phyloP scores from a whole-genome alignment of 2,888 invertebrate genomes.

The Mythimna vitellina region DNA sequence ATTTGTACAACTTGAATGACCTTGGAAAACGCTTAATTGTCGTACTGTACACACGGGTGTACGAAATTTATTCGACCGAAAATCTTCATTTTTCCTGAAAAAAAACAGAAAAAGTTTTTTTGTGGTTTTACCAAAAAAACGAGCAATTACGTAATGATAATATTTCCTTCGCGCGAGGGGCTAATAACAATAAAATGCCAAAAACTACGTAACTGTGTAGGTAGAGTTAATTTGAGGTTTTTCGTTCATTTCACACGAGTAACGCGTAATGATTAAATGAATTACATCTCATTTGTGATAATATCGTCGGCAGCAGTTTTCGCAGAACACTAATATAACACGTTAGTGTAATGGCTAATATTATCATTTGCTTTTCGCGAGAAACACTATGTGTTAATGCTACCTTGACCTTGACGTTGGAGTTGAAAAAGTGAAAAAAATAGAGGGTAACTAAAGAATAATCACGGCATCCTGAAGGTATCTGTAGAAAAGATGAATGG shows the following conservation, averaged over 20 bases:
- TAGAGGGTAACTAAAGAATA: background rate
- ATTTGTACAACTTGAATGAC: too few species aligned
- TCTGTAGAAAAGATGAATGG: too few species aligned
- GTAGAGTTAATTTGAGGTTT: background rate
- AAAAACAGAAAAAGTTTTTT: too few species aligned
- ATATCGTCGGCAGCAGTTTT: conserved; percentile 37
- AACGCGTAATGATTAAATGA: conserved; percentile 33
- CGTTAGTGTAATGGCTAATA: conserved; percentile 35
- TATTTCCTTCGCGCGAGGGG: too few species aligned
- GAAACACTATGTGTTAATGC: conserved; percentile 3
- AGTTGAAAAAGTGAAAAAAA: background rate
- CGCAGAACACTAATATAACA: conserved; percentile 20
- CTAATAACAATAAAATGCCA: background rate
- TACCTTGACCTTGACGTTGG: conserved; percentile 8
- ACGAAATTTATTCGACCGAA: too few species aligned
- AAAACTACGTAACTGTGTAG: background rate
- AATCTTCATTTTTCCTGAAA: too few species aligned
- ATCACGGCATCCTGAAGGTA: too few species aligned
- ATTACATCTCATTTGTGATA: conserved; percentile 51
- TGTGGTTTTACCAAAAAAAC: too few species aligned
- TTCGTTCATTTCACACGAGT: conserved; percentile 10
- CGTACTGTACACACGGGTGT: too few species aligned
- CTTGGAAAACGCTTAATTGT: too few species aligned
- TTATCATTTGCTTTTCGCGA: conserved; percentile 40
- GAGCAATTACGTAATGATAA: too few species aligned